Conservation (phyloP, 2,113 vertebrate species). For the Aramus guarauna region DNA sequence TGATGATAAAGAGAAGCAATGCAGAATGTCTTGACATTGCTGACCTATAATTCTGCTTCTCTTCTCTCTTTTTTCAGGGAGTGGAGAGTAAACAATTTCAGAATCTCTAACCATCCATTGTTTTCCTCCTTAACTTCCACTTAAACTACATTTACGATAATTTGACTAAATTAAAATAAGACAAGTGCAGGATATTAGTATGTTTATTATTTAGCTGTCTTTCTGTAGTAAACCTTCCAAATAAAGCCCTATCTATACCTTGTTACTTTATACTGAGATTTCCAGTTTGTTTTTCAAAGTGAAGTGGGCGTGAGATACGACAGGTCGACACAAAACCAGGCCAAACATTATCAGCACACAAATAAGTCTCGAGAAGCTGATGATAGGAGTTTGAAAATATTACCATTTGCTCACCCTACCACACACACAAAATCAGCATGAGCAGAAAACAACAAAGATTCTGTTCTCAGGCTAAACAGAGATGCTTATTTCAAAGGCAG, state of each 20-base stretch:
- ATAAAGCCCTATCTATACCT: background rate
- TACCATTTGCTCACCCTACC: background rate
- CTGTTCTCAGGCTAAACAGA: background rate
- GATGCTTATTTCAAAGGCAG: background rate
- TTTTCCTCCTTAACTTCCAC: background rate
- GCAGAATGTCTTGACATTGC: conserved; percentile 73
- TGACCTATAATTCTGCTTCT: conserved; percentile 69
- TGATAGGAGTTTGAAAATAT: background rate
- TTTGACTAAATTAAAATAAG: background rate
- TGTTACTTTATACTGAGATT: background rate
- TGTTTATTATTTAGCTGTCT: background rate
- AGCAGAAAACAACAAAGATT: background rate
- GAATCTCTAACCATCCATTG: conserved; percentile 21
- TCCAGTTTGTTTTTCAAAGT: background rate
- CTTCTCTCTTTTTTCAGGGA: conserved; percentile 1
- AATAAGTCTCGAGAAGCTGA: conserved; percentile 4
- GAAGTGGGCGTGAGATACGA: background rate
- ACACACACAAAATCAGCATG: background rate
- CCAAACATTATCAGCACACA: background rate
- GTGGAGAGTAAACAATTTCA: conserved; percentile 61
- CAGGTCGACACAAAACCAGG: background rate
- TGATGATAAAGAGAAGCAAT: conserved; percentile 79
- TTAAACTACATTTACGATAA: background rate
- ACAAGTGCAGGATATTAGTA: background rate
- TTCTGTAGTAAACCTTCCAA: background rate